These are phyloP conservation scores for Omphaloscelis lunosa DNA, from an alignment of 2,888 invertebrate genomes.

Conservation along the genomic window DNA sequence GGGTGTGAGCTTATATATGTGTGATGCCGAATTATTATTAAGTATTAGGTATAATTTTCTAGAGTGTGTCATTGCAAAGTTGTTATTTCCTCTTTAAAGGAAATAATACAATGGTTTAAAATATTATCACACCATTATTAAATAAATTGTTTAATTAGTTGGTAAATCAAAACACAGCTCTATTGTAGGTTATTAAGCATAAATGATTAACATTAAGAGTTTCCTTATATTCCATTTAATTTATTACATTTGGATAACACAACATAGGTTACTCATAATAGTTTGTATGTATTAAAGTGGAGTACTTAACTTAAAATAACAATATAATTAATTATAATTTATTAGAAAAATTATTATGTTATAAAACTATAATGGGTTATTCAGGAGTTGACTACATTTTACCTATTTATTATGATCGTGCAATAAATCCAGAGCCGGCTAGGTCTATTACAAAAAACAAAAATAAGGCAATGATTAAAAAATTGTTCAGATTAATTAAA, in stretches of 20 bases:
- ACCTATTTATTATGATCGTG: not conserved
- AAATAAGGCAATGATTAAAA: slow-evolving; percentile 1
- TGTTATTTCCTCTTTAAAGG: slow-evolving; percentile 10
- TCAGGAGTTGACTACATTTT: not conserved
- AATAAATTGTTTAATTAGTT: not conserved
- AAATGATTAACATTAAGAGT: not conserved
- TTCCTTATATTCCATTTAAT: not conserved
- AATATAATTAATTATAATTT: not conserved
- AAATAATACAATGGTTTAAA: slow-evolving; percentile 13
- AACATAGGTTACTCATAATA: not conserved
- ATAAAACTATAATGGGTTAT: not conserved
- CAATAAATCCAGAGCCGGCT: not conserved
- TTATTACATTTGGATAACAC: not conserved
- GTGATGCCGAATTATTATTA: not conserved
- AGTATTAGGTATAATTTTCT: not conserved
- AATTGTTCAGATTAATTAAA: slow-evolving; percentile 2
- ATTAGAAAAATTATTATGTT: not conserved
- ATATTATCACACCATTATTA: not conserved
- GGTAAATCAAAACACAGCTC: not conserved
- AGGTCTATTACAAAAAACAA: not conserved
- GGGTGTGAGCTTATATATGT: not conserved
- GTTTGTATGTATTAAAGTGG: not conserved
- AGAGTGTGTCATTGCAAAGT: not conserved
- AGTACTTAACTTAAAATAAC: not conserved
- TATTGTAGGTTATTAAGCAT: not conserved